A percentile compares a stretch with the other conserved stretches of the same genome.
Evolutionary conservation across 2,888 invertebrate genomes (phyloP).

Genomic region (Ryuthela nishihirai): DNA sequence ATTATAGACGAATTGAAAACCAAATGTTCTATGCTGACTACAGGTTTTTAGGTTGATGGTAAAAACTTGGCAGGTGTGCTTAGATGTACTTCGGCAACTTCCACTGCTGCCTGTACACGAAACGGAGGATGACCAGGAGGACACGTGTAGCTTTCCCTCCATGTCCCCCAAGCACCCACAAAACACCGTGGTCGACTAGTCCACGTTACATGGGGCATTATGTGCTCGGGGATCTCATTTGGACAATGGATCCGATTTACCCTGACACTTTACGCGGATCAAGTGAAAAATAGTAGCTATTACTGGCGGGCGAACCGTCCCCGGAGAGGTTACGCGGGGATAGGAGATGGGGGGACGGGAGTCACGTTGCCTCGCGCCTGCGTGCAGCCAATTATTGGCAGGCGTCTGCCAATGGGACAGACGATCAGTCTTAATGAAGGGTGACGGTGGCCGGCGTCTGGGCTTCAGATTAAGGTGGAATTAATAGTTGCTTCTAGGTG

Average conservation of each 20-base stretch:
- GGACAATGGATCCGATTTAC: slow-evolving; percentile 40
- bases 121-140: too few species aligned
- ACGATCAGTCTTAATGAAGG: slow-evolving; percentile 39
- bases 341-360: slow-evolving; percentile 11
- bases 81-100: too few species aligned
- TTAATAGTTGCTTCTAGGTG: slow-evolving; percentile 33
- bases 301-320: slow-evolving; percentile 25
- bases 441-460: slow-evolving; percentile 8
- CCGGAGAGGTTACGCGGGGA: slow-evolving; percentile 22
- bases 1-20: too few species aligned
- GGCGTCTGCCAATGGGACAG: slow-evolving; percentile 16
- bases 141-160: too few species aligned
- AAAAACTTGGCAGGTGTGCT: too few species aligned
- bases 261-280: slow-evolving; percentile 40
- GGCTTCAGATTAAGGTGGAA: slow-evolving; percentile 35
- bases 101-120: too few species aligned
- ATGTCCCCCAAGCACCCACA: too few species aligned
- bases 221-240: slow-evolving; percentile 35
- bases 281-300: slow-evolving; percentile 42
- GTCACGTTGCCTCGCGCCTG: slow-evolving; percentile 30
- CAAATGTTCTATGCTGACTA: too few species aligned
- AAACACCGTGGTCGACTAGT: too few species aligned
- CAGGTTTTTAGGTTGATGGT: too few species aligned
- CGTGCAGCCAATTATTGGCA: slow-evolving; percentile 34
- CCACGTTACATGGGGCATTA: slow-evolving; percentile 18